Evolutionary conservation across 2,888 invertebrate species (phyloP), one percentile per base, ranked within the genome.

Genomic region (Chydorus sphaericus): DNA sequence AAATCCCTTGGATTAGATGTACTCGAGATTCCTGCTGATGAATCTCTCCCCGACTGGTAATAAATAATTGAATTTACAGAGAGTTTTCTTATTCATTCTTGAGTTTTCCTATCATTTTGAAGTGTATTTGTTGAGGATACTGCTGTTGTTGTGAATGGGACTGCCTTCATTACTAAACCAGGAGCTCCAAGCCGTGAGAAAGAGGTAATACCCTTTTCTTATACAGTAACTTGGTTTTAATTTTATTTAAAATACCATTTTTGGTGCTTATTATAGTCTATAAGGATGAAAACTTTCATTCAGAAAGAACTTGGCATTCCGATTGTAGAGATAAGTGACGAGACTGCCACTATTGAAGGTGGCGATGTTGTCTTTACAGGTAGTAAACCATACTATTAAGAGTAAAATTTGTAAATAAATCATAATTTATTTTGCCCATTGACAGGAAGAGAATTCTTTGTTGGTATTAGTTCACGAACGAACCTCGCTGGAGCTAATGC

Each of bases 341-440:
- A 82, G 55, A 82, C 82, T 65, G 94, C 94, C 1, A 80, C 81
- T 65, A 73, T 97, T 38, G 85, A 91, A 66, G 96, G 94, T 8
- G 87, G 92, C 14, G 97, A 97, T 75, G 93, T 98, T 29, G 75
- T 97, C 30, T 97, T 94, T 68, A 97, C 97, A 67, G 97, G 96
- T n/a, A n/a, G n/a, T n/a, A n/a, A n/a, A n/a, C n/a, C n/a, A n/a
- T n/a, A n/a, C n/a, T n/a, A n/a, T n/a, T n/a, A n/a, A n/a, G n/a
- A n/a, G n/a, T 23, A n/a, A 20, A 36, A 29, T 16, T n/a, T 11
- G 11, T 16, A 29, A 23, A 18, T 49, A 5, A 18, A 29, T n/a
- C n/a, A n/a, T n/a, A n/a, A n/a, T n/a, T n/a, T 16, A 59, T 56
- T 53, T 60, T 71, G 71, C n/a, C n/a, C n/a, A n/a, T n/a, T n/a